These are phyloP conservation scores for Cyanistes caeruleus DNA, from an alignment of 2,113 vertebrate genomes.

Conservation along the genomic window DNA sequence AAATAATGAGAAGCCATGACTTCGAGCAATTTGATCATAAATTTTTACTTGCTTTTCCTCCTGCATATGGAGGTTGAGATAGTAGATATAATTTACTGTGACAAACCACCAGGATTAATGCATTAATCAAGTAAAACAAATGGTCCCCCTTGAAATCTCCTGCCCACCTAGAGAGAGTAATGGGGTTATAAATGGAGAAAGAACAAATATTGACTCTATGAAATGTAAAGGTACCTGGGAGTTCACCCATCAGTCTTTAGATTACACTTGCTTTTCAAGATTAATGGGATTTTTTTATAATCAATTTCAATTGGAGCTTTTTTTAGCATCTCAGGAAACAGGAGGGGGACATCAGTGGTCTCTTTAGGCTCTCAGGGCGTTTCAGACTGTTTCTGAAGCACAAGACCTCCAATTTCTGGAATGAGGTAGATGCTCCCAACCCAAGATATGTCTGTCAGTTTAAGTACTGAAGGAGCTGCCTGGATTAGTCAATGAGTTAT, in stretches of 20 bases:
- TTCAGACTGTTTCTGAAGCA: not conserved
- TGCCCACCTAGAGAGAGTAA: constrained; percentile 48
- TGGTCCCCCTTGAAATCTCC: constrained; percentile 16
- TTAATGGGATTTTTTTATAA: constrained; percentile 20
- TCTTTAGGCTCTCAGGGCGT: not conserved
- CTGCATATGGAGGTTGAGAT: not conserved
- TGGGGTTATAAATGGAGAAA: constrained; percentile 54
- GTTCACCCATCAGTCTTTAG: constrained; percentile 45
- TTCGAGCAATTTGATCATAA: not conserved
- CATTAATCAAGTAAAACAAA: constrained; percentile 48
- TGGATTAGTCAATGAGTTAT: not conserved
- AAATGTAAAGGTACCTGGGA: constrained; percentile 52
- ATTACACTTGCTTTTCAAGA: constrained; percentile 31
- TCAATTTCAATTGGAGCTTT: not conserved
- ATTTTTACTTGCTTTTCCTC: not conserved
- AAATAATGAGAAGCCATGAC: not conserved
- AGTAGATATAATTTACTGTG: constrained; percentile 13
- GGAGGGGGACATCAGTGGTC: not conserved
- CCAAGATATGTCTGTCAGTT: not conserved
- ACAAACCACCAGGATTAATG: constrained; percentile 26
- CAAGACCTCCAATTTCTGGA: not conserved
- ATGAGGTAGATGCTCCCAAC: not conserved
- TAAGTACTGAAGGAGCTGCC: not conserved
- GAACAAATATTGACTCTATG: constrained; percentile 67
- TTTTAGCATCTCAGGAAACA: not conserved